phyloP scores from a whole-genome alignment of 2,113 vertebrate species.

The Oncorhynchus mykiss region DNA sequence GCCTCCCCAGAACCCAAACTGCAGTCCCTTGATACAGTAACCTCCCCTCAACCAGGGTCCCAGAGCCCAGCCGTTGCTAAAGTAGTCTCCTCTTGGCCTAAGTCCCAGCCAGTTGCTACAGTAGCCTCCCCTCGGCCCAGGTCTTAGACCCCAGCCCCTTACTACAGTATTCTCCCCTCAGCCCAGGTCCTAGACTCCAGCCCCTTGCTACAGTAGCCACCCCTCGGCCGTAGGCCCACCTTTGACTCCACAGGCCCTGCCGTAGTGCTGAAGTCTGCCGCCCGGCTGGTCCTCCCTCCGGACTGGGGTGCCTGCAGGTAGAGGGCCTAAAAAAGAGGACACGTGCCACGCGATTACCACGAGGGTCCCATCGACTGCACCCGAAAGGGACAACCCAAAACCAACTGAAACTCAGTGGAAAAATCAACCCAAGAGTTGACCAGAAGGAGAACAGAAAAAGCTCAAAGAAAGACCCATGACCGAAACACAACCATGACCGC shows the following conservation, averaged over 20 bases:
- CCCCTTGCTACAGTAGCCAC: conserved; percentile 52
- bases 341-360: conserved; percentile 62
- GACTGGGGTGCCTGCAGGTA: conserved; percentile 78
- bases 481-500: background rate
- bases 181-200: background rate
- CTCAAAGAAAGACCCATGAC: conserved; percentile 17
- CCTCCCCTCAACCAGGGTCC: no score
- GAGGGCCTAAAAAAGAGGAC: conserved; percentile 76
- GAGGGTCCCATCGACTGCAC: background rate
- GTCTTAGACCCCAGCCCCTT: no score
- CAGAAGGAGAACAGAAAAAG: conserved; percentile 28
- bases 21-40: no score
- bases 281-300: conserved; percentile 91
- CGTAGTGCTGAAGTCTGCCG: conserved; percentile 80
- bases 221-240: conserved; percentile 81
- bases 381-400: conserved; percentile 25
- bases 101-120: no score
- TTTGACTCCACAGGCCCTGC: conserved; percentile 86
- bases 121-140: no score
- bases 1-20: no score
- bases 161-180: background rate
- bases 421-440: conserved; percentile 10
- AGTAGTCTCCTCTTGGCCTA: no score
- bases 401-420: conserved; percentile 15
- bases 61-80: no score